phyloP scores from a whole-genome alignment of 2,113 vertebrate species.

The Thomomys bottae region DNA sequence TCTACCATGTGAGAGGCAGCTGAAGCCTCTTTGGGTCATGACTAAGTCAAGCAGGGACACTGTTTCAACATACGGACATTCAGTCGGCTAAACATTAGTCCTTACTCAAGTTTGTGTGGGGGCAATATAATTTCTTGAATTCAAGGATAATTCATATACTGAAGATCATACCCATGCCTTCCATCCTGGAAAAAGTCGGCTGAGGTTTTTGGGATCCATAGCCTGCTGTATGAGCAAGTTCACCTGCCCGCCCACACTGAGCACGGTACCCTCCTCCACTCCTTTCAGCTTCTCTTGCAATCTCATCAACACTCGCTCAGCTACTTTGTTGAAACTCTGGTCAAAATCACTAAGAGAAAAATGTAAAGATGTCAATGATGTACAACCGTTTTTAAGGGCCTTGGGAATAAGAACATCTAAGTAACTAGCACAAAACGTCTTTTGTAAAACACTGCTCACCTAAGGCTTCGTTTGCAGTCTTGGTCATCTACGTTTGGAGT shows the following conservation, averaged over 20 bases:
- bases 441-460: slow-evolving; percentile 80
- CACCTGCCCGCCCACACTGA: slow-evolving; percentile 96
- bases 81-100: neutral
- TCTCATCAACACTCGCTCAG: slow-evolving; percentile 96
- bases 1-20: neutral
- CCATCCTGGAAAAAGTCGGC: slow-evolving; percentile 95
- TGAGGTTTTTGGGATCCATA: slow-evolving; percentile 97
- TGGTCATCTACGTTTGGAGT: slow-evolving; percentile 86
- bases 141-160: neutral
- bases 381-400: neutral
- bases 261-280: slow-evolving; percentile 95
- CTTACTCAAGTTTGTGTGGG: neutral
- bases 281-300: slow-evolving; percentile 99
- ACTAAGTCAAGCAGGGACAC: neutral
- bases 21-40: neutral
- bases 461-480: slow-evolving; percentile 88
- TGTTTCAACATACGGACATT: neutral
- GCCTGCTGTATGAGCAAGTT: slow-evolving; percentile 99
- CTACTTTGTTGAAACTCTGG: slow-evolving; percentile 98
- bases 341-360: slow-evolving; percentile 84
- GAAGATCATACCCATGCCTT: slow-evolving; percentile 93
- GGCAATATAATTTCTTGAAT: neutral
- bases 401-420: slow-evolving; percentile 1
- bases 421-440: neutral
- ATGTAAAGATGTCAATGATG: slow-evolving; percentile 22